A percentile compares a stretch with the other conserved stretches of the same genome.
phyloP scores from a whole-genome alignment of 2,113 vertebrate genomes.

The Mixornis gularis region DNA sequence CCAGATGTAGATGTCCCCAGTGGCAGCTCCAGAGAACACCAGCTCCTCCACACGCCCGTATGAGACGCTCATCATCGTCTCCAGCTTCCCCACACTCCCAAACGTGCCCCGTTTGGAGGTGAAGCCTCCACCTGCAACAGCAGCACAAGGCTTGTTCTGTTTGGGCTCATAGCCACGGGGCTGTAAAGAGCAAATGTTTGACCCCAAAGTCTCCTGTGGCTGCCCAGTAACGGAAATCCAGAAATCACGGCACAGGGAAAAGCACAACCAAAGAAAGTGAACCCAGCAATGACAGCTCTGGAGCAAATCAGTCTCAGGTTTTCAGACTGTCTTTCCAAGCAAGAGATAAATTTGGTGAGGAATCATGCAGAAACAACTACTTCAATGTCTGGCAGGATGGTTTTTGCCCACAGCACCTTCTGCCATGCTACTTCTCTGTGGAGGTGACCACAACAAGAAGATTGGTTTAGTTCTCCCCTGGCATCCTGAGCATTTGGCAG shows the following conservation, averaged over 20 bases:
- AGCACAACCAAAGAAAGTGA: background rate
- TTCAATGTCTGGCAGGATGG: background rate
- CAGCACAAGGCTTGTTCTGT: background rate
- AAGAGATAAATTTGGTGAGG: background rate
- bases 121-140: slow-evolving; percentile 87
- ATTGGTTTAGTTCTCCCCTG: background rate
- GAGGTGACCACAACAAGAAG: background rate
- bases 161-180: background rate
- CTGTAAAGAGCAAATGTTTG: background rate
- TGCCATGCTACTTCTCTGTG: background rate
- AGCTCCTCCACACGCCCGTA: slow-evolving; percentile 89
- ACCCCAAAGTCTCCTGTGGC: background rate
- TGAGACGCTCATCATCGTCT: slow-evolving; percentile 95
- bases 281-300: background rate
- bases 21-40: slow-evolving; percentile 90
- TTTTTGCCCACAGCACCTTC: background rate
- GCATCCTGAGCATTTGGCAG: background rate
- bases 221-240: background rate
- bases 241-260: background rate
- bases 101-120: slow-evolving; percentile 89
- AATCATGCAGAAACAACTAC: background rate
- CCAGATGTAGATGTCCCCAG: slow-evolving; percentile 96
- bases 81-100: slow-evolving; percentile 82
- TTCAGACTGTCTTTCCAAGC: background rate
- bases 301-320: background rate